phyloP scores from a whole-genome alignment of 2,888 invertebrate species.

The Drosophila aldrichi region DNA sequence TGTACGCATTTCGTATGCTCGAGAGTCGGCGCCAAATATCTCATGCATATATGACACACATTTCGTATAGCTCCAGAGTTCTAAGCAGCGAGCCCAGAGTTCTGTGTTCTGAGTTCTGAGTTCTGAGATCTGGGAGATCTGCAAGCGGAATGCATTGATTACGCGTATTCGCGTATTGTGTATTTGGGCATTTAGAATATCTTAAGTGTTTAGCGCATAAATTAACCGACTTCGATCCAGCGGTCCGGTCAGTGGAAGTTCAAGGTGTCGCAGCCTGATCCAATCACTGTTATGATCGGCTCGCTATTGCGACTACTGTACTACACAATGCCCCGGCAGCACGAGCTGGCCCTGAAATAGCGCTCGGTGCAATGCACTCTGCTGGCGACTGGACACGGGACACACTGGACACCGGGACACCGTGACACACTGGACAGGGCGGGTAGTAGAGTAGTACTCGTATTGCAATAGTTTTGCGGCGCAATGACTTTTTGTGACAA shows the following conservation, averaged over 20 bases:
- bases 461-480: slow-evolving; percentile 71
- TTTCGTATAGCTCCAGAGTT: slow-evolving; percentile 35
- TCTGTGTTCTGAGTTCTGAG: background rate
- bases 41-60: slow-evolving; percentile 75
- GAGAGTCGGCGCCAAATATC: slow-evolving; percentile 72
- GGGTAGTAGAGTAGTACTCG: slow-evolving; percentile 4
- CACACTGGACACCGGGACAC: background rate
- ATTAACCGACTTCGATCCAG: slow-evolving; percentile 29
- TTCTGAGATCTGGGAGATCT: slow-evolving; percentile 7
- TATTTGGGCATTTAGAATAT: slow-evolving; percentile 52
- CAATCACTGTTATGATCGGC: background rate
- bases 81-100: background rate
- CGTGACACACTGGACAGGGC: background rate
- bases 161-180: slow-evolving; percentile 31
- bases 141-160: slow-evolving; percentile 56
- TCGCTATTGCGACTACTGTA: slow-evolving; percentile 32
- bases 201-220: slow-evolving; percentile 52
- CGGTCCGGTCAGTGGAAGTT: slow-evolving; percentile 52
- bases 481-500: slow-evolving; percentile 51
- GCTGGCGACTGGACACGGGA: background rate
- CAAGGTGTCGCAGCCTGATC: slow-evolving; percentile 42
- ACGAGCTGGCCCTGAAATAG: slow-evolving; percentile 52
- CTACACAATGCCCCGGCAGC: slow-evolving; percentile 10
- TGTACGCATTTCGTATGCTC: slow-evolving; percentile 53
- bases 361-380: slow-evolving; percentile 50